Evolutionary conservation across 2,113 vertebrate genomes (phyloP).

Genomic region (Eudorcas thomsonii): DNA sequence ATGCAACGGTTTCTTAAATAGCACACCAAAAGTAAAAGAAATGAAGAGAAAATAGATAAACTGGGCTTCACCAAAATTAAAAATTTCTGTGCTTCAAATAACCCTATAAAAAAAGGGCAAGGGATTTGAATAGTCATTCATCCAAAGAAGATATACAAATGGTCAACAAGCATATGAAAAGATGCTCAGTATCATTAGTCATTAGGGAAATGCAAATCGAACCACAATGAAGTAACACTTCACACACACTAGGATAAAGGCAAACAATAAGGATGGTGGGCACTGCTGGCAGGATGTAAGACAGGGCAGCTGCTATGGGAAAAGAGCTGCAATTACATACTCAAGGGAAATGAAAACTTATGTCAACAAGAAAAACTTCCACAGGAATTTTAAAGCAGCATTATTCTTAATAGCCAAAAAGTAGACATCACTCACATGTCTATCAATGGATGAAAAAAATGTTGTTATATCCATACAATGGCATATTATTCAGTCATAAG

Average conservation of each 20-base stretch:
- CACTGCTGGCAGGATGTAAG: neutral
- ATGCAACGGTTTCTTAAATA: neutral
- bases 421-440: neutral
- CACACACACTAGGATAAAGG: neutral
- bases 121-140: neutral
- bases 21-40: neutral
- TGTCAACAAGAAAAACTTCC: neutral
- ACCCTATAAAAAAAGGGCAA: neutral
- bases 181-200: neutral
- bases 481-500: neutral
- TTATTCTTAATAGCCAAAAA: neutral
- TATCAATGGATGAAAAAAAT: neutral
- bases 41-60: neutral
- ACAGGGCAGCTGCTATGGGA: neutral
- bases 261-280: neutral
- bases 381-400: neutral
- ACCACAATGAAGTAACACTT: neutral
- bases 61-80: neutral
- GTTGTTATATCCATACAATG: neutral
- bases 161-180: neutral
- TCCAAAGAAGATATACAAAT: neutral
- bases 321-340: neutral
- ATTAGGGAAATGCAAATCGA: neutral
- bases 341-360: neutral
- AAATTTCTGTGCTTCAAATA: neutral